Evolutionary conservation across 2,113 vertebrate genomes (phyloP).

Genomic region (Aldabrachelys gigantea): DNA sequence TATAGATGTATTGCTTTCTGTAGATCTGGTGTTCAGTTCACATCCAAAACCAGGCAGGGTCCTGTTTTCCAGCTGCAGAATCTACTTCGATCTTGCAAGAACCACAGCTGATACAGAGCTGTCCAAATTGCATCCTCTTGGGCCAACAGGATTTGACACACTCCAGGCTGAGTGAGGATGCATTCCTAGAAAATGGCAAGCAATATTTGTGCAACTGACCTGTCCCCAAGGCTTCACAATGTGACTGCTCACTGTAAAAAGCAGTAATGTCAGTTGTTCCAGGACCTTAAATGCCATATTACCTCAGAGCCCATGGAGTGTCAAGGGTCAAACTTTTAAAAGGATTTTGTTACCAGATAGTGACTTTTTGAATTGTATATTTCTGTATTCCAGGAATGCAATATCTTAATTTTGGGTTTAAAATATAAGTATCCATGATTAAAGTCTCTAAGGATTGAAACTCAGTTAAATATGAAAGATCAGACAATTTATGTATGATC

Average conservation of each 20-base stretch:
- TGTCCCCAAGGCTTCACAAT: not conserved
- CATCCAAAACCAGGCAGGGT: not conserved
- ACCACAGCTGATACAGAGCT: not conserved
- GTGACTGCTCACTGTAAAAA: too few species aligned
- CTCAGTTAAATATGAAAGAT: not conserved
- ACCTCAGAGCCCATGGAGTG: not conserved
- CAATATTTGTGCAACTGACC: accelerated
- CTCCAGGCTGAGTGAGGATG: accelerated
- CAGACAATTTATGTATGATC: not conserved
- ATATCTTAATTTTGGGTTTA: not conserved
- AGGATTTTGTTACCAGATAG: not conserved
- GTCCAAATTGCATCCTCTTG: not conserved
- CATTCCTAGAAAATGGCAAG: not conserved
- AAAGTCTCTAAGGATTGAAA: not conserved
- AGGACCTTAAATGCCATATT: accelerated
- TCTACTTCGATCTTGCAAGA: not conserved
- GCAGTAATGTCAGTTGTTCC: not conserved
- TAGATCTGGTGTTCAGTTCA: not conserved
- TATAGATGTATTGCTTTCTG: accelerated
- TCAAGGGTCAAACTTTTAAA: not conserved
- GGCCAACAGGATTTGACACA: not conserved
- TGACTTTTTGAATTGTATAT: not conserved
- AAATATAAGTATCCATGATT: not conserved
- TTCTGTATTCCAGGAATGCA: not conserved
- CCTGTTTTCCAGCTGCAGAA: not conserved